A percentile compares a stretch with the other conserved stretches of the same genome.
These are phyloP conservation scores for Gracilinanus agilis DNA, from an alignment of 2,113 vertebrate genomes.

Conservation along the genomic window DNA sequence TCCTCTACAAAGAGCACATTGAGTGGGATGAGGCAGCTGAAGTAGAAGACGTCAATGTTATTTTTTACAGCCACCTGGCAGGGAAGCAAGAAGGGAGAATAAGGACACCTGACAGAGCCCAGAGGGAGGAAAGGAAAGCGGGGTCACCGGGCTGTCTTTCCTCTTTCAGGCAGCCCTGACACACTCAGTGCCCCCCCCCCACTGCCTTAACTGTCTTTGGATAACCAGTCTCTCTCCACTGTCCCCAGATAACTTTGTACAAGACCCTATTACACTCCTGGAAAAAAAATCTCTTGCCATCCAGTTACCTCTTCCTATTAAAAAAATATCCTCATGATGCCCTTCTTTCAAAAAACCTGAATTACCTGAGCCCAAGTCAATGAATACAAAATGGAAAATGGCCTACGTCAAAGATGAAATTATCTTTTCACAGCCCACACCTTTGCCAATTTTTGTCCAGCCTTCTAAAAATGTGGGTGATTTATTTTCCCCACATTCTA, in stretches of 20 bases:
- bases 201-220: neutral
- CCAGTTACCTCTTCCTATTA: neutral
- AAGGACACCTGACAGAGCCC: conserved; percentile 50
- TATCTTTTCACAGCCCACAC: conserved; percentile 20
- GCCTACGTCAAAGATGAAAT: conserved; percentile 16
- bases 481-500: neutral
- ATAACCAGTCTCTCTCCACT: neutral
- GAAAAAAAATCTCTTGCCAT: neutral
- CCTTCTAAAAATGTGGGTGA: neutral
- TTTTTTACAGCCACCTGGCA: conserved; percentile 99
- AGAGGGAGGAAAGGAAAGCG: conserved; percentile 23
- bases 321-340: neutral
- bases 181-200: neutral
- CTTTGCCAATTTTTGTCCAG: neutral
- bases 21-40: conserved; percentile 98
- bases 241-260: conserved; percentile 2
- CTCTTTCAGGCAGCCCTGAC: neutral
- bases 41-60: conserved; percentile 99
- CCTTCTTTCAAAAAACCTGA: conserved; percentile 43
- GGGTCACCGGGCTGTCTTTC: neutral
- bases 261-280: neutral
- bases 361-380: conserved; percentile 4
- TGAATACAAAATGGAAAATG: conserved; percentile 25
- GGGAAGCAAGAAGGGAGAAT: conserved; percentile 69
- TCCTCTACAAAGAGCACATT: conserved; percentile 99